phyloP scores from a whole-genome alignment of 2,113 vertebrate genomes.

The Pogonocichla stellata region DNA sequence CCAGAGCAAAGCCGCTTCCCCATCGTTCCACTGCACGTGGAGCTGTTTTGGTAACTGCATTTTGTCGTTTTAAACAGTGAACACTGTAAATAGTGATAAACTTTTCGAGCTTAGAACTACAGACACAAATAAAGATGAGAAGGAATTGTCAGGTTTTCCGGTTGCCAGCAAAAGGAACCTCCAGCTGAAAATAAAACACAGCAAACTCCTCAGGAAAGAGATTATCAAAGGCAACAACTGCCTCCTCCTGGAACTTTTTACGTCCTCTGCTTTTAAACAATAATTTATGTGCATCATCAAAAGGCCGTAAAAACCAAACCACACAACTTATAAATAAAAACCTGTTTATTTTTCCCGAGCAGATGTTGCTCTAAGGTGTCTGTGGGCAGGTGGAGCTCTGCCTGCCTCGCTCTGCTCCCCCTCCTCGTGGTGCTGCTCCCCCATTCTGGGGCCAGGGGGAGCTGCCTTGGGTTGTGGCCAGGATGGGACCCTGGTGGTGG shows the following conservation, averaged over 20 bases:
- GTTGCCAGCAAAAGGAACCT: background rate
- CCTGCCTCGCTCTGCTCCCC: background rate
- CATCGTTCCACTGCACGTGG: rapidly evolving
- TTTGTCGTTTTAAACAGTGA: background rate
- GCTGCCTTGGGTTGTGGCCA: background rate
- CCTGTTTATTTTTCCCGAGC: background rate
- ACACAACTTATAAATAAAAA: background rate
- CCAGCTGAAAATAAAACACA: background rate
- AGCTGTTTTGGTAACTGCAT: background rate
- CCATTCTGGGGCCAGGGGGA: background rate
- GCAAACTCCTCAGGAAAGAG: background rate
- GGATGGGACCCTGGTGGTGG: background rate
- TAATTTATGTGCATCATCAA: slow-evolving; percentile 26
- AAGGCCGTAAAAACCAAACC: background rate
- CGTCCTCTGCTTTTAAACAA: background rate
- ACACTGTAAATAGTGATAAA: background rate
- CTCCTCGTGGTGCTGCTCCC: background rate
- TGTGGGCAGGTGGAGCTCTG: background rate
- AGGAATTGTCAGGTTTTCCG: background rate
- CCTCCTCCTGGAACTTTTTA: background rate
- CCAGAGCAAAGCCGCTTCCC: rapidly evolving
- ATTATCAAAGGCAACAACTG: background rate
- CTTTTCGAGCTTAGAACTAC: background rate
- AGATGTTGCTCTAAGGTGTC: background rate
- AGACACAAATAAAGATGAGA: background rate